phyloP scores from a whole-genome alignment of 1,140 invertebrate species.

The Drepana arcuata region DNA sequence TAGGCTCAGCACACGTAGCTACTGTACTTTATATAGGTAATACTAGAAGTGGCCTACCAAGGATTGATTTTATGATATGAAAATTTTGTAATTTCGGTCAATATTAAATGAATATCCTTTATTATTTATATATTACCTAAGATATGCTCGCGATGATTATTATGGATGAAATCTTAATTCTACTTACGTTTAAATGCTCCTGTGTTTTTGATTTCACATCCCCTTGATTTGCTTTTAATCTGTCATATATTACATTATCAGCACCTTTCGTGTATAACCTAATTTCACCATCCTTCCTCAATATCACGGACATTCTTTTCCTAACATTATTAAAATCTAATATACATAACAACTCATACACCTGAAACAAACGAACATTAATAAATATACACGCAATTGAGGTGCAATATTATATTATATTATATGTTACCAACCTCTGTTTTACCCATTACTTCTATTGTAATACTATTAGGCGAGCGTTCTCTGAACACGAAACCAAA shows the following conservation, averaged over 20 bases:
- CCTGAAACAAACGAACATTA: slow-evolving; percentile 48
- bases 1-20: too few species aligned
- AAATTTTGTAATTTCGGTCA: too few species aligned
- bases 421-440: slow-evolving; percentile 76
- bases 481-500: slow-evolving; percentile 99
- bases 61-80: too few species aligned
- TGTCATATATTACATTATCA: slow-evolving; percentile 97
- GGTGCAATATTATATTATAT: too few species aligned
- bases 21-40: too few species aligned
- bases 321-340: slow-evolving; percentile 99
- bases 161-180: slow-evolving; percentile 6
- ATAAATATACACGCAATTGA: too few species aligned
- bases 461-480: slow-evolving; percentile 93
- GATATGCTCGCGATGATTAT: too few species aligned
- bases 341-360: slow-evolving; percentile 94
- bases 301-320: slow-evolving; percentile 99
- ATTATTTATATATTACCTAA: too few species aligned
- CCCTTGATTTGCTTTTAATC: slow-evolving; percentile 83
- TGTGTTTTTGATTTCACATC: slow-evolving; percentile 87
- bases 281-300: slow-evolving; percentile 89
- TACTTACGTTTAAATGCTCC: slow-evolving; percentile 94
- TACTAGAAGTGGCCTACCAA: too few species aligned
- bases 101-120: too few species aligned
- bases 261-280: slow-evolving; percentile 98
- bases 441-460: slow-evolving; percentile 89